These are phyloP conservation scores for Alouatta palliata DNA, from an alignment of 2,113 vertebrate genomes.

Conservation along the genomic window DNA sequence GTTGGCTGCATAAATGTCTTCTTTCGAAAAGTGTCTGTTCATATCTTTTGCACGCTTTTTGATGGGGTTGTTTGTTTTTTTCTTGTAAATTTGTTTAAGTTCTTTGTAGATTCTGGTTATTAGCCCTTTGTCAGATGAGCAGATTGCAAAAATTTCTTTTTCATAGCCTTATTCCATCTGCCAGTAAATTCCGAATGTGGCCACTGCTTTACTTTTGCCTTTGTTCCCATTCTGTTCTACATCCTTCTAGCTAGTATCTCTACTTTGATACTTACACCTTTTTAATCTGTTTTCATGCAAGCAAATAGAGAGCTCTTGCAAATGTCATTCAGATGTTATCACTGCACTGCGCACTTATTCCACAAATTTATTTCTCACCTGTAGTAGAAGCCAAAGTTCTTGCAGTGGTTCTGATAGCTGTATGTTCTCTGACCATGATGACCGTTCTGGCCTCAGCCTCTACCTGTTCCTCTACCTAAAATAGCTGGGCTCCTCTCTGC, in stretches of 20 bases:
- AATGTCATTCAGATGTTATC: not conserved
- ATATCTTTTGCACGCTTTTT: no score
- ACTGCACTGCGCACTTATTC: fast-evolving
- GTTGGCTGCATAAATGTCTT: no score
- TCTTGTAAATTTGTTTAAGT: no score
- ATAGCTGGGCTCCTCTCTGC: not conserved
- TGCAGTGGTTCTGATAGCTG: not conserved
- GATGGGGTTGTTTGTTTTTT: no score
- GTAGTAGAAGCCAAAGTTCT: not conserved
- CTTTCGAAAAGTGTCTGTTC: no score
- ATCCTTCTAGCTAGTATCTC: not conserved
- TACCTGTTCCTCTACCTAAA: not conserved
- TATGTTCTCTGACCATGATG: fast-evolving
- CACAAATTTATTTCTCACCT: not conserved
- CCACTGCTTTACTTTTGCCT: fast-evolving
- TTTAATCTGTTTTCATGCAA: no score
- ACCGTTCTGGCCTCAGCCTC: not conserved
- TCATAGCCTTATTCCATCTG: not conserved
- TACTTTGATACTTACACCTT: not conserved
- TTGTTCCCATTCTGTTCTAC: not conserved
- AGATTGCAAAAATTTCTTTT: not conserved
- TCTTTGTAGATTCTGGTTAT: no score
- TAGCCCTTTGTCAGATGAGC: no score
- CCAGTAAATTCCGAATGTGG: not conserved
- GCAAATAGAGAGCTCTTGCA: no score